phyloP scores from a whole-genome alignment of 1,140 invertebrate species.

The Paracyclopina nana region DNA sequence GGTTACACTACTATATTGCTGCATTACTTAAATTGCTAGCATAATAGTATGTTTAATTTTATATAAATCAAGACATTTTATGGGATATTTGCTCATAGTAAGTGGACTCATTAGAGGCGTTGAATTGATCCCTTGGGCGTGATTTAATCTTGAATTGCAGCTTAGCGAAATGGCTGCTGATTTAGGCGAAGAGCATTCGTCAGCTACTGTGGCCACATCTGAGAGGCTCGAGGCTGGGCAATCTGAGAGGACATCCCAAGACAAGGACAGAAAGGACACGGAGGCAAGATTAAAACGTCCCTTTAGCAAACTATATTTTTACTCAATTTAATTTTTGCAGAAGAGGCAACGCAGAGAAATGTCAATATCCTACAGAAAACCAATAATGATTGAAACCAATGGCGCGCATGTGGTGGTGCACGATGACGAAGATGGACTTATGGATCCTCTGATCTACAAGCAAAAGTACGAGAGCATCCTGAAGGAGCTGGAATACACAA shows the following conservation, averaged over 20 bases:
- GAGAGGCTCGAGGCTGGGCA: constrained; percentile 68
- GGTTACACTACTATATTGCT: too few relatives aligned
- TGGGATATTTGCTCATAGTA: too few relatives aligned
- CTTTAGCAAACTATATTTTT: too few relatives aligned
- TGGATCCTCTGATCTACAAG: constrained; percentile 19
- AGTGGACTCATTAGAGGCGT: too few relatives aligned
- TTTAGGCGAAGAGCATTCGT: constrained; percentile 69
- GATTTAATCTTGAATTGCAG: constrained; percentile 39
- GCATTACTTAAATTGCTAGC: too few relatives aligned
- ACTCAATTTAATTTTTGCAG: too few relatives aligned
- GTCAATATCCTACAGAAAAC: constrained; percentile 61
- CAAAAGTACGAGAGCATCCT: constrained; percentile 52
- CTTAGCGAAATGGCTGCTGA: constrained; percentile 74
- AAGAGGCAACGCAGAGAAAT: constrained; percentile 58
- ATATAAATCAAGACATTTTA: too few relatives aligned
- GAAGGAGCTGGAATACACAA: constrained; percentile 61
- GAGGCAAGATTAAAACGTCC: constrained; percentile 6
- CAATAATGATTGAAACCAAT: too few relatives aligned
- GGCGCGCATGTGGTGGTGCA: constrained; percentile 44
- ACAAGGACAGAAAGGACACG: constrained; percentile 51
- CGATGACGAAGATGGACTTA: constrained; percentile 26
- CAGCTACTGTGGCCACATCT: constrained; percentile 59
- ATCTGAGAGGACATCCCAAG: constrained; percentile 50
- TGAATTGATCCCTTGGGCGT: too few relatives aligned
- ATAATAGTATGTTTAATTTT: too few relatives aligned